Conservation (phyloP, 2,113 vertebrate genomes). For the Corydoras maculifer region DNA sequence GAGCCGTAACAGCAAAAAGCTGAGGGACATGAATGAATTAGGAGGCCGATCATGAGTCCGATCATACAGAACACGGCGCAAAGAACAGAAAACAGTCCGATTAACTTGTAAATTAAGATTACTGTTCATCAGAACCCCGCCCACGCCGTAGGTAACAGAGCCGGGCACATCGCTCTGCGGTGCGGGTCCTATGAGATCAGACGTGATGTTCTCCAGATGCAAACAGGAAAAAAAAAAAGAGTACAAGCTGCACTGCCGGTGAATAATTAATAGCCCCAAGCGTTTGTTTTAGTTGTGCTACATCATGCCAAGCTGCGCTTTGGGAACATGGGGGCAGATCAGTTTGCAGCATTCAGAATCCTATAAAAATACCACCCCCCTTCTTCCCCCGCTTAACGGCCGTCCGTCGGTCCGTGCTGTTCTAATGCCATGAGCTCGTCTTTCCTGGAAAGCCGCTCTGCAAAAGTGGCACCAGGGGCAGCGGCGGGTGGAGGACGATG, state of each 20-base stretch:
- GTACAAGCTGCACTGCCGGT: slow-evolving; percentile 19
- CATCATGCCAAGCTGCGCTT: slow-evolving; percentile 1
- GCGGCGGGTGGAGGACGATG: slow-evolving; percentile 4
- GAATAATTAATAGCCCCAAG: slow-evolving; percentile 32
- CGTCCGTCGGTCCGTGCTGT: slow-evolving; percentile 7
- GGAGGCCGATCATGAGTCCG: no score
- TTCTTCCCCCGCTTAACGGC: not conserved
- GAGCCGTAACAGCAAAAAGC: no score
- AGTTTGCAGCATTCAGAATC: slow-evolving; percentile 3
- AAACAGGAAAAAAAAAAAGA: slow-evolving; percentile 33
- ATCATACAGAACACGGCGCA: no score
- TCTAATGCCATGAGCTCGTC: slow-evolving; percentile 8
- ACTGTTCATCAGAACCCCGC: no score
- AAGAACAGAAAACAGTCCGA: no score
- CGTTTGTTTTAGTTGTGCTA: slow-evolving; percentile 12
- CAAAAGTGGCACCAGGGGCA: slow-evolving; percentile 6
- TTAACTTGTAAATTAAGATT: no score
- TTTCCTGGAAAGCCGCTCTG: not conserved
- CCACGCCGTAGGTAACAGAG: no score
- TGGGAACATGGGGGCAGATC: slow-evolving; percentile 4
- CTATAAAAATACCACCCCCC: not conserved
- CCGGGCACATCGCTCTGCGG: not conserved
- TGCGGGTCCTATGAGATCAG: slow-evolving; percentile 27
- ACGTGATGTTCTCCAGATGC: not conserved
- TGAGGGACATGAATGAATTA: no score